Base-by-base conservation (phyloP, 2,888 invertebrate species). In the Coelopa pilipes region DNA sequence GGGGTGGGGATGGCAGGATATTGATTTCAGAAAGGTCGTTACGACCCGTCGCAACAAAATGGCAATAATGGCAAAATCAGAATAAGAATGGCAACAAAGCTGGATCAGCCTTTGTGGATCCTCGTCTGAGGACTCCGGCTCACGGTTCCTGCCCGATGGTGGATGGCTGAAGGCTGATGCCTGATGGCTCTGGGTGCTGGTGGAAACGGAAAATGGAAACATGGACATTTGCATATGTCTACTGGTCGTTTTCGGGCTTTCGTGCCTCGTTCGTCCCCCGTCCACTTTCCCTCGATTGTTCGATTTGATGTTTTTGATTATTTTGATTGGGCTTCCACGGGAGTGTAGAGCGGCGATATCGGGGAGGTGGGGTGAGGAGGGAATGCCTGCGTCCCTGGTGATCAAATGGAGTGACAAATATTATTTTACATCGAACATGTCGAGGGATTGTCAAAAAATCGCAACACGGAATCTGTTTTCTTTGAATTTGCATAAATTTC, bases 231-330 rank as follows among this genome's bases (percentile, higher is more conserved):
- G 46, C 47, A 47, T 34, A 49, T 67, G 5, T 13, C 34, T 53
- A 21, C 50, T 62, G 34, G 34, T 62, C 12, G n/a, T 62, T 11
- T 21, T 24, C 3, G 24, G 34, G 24, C n/a, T 45, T 5, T 12
- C 45, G 45, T 17, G 50, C 15, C 67, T 21, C n/a, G 21, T 17
- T 53, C 15, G 34, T 55, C 57, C 34, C 0, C 46, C 10, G n/a
- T 34, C 55, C 53, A 53, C 53, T 50, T 55, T 68, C 17, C 19
- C 49, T 59, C 59, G 49, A 60, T 70, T 70, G 70, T 70, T 70
- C 70, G 70, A 70, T 70, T 70, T 70, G 66, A 66, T 70, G 70
- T 60, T 59, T 47, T 60, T 70, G 59, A 70, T 70, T 60, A 70
- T 60, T 70, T 70, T 70, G 70, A 70, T 60, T 70, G 70, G 19